These are phyloP conservation scores for Tor tambroides DNA, from an alignment of 2,113 vertebrate species.

Conservation along the genomic window DNA sequence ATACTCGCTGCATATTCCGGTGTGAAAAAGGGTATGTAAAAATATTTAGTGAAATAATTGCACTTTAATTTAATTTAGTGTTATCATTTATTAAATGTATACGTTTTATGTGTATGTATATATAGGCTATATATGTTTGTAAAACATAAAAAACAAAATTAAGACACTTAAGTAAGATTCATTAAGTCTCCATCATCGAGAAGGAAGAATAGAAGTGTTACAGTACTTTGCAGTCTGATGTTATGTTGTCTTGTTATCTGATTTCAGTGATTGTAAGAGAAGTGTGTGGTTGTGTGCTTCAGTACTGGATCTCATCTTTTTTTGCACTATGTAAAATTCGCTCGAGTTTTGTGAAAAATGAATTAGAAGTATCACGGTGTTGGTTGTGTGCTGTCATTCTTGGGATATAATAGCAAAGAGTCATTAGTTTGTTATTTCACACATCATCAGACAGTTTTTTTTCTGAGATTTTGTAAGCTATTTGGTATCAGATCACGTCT, in stretches of 20 bases:
- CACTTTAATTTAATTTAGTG: neutral
- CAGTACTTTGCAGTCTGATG: slow-evolving; percentile 44
- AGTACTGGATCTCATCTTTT: neutral
- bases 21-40: slow-evolving; percentile 63
- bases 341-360: neutral
- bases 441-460: neutral
- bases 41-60: neutral
- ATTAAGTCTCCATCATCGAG: neutral
- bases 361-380: neutral
- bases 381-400: neutral
- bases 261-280: slow-evolving; percentile 28
- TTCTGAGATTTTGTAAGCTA: neutral
- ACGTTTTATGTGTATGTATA: too few species aligned
- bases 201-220: neutral
- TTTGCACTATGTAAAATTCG: neutral
- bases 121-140: too few species aligned
- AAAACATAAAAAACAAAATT: too few species aligned
- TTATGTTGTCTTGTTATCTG: slow-evolving; percentile 60
- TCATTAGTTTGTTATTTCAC: neutral
- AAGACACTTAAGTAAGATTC: neutral
- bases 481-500: too few species aligned
- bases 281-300: neutral
- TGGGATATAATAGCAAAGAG: neutral
- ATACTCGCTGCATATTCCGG: slow-evolving; percentile 95
- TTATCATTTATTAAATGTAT: neutral